Evolutionary conservation across 2,797 vertebrate species (phyloP).

Genomic region (Protonibea diacanthus): DNA sequence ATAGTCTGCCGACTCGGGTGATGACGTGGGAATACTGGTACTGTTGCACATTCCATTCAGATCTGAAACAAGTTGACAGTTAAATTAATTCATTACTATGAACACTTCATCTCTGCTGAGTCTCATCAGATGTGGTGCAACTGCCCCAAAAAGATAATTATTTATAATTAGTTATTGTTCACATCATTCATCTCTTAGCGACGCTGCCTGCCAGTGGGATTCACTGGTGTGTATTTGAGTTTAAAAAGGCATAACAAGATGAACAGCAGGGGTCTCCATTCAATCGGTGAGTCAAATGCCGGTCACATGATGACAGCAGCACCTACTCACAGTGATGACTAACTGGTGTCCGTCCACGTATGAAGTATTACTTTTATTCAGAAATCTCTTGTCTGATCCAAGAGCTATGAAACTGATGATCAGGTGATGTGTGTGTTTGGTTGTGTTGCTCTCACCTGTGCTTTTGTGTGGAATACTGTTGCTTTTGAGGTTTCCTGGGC

Average conservation of each 20-base stretch:
- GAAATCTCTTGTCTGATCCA: constrained; percentile 11
- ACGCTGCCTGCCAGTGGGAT: constrained; percentile 8
- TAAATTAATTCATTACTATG: neutral
- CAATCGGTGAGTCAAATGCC: constrained; percentile 41
- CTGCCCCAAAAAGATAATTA: neutral
- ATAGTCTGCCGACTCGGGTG: constrained; percentile 93
- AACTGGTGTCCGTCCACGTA: constrained; percentile 34
- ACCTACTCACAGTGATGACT: constrained; percentile 58
- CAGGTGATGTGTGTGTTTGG: neutral
- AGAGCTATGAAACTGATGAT: constrained; percentile 1
- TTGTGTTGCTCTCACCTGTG: constrained; percentile 84
- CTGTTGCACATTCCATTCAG: constrained; percentile 92
- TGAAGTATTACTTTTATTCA: constrained; percentile 45
- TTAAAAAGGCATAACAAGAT: constrained; percentile 34
- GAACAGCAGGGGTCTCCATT: constrained; percentile 76
- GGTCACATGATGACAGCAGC: constrained; percentile 41
- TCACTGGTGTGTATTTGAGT: constrained; percentile 7
- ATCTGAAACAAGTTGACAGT: constrained; percentile 82
- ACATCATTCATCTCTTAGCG: neutral
- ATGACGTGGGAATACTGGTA: constrained; percentile 90
- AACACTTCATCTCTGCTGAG: neutral
- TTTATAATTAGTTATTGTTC: neutral
- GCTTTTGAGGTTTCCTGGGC: constrained; percentile 78
- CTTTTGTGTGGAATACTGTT: constrained; percentile 83
- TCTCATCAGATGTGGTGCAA: neutral